phyloP scores from a whole-genome alignment of 2,113 vertebrate species.

The Phaetusa simplex region DNA sequence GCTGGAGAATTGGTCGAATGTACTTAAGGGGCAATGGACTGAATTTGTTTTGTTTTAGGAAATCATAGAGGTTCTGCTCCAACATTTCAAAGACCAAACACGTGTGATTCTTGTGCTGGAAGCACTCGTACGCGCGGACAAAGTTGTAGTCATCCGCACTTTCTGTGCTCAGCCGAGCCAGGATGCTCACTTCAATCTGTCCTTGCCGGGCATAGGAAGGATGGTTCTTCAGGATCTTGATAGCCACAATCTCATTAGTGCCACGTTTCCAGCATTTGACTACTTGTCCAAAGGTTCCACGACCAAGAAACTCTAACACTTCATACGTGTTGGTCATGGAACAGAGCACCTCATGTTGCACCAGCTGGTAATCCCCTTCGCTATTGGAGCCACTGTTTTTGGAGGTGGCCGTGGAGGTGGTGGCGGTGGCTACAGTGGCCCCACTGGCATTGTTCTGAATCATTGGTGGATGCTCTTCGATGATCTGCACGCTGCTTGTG shows the following conservation, averaged over 20 bases:
- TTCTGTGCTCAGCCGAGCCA: conserved; percentile 96
- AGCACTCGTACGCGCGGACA: conserved; percentile 97
- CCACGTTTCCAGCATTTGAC: conserved; percentile 99
- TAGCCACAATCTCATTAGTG: conserved; percentile 98
- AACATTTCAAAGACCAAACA: conserved; percentile 99
- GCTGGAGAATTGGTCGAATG: conserved; percentile 95
- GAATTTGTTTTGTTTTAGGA: conserved; percentile 99
- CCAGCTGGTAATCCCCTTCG: conserved; percentile 97
- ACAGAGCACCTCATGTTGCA: conserved; percentile 98
- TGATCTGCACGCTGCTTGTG: conserved; percentile 95
- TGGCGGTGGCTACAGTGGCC: conserved; percentile 86
- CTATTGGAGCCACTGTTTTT: conserved; percentile 97
- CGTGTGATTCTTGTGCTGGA: conserved; percentile 99
- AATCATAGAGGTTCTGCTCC: conserved; percentile 99
- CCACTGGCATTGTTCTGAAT: conserved; percentile 92
- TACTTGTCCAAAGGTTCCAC: conserved; percentile 97
- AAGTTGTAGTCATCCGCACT: conserved; percentile 98
- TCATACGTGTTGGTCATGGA: conserved; percentile 99
- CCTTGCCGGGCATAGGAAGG: conserved; percentile 96
- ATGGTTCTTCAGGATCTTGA: conserved; percentile 99
- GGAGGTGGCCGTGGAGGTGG: conserved; percentile 92
- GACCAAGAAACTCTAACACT: conserved; percentile 95
- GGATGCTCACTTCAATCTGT: conserved; percentile 98
- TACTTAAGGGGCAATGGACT: conserved; percentile 96
- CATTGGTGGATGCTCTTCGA: conserved; percentile 93